A percentile compares a stretch with the other conserved stretches of the same genome.
These are phyloP conservation scores for Acanthaster planci DNA, from an alignment of 35 echinoderm and acorn worm genomes.

Conservation along the genomic window DNA sequence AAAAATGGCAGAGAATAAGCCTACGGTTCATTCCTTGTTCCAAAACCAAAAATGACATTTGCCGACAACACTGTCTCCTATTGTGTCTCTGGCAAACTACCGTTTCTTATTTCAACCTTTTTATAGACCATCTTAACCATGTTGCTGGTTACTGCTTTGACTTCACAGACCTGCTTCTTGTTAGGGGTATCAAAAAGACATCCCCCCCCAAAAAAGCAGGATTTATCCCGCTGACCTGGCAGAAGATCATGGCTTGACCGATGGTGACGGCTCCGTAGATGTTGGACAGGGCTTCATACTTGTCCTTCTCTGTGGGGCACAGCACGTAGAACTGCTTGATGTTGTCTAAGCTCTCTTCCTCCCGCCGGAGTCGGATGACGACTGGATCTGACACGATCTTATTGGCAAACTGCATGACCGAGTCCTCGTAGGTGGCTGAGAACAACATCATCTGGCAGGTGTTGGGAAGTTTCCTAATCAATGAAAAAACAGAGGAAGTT, in stretches of 20 bases:
- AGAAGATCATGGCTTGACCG: constrained; percentile 98
- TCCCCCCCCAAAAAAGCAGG: background rate
- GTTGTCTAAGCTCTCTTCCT: constrained; percentile 90
- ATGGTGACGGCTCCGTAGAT: constrained; percentile 92
- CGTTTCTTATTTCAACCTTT: too few species aligned
- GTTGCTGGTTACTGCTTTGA: too few species aligned
- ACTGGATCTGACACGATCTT: constrained; percentile 76
- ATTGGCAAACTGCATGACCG: constrained; percentile 90
- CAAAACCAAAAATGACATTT: too few species aligned
- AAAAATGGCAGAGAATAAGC: too few species aligned
- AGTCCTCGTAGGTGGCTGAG: constrained; percentile 96
- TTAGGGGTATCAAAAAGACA: too few species aligned
- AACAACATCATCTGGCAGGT: constrained; percentile 99
- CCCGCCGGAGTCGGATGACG: constrained; percentile 77
- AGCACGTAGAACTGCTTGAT: constrained; percentile 97
- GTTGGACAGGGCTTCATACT: constrained; percentile 86
- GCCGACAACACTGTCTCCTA: too few species aligned
- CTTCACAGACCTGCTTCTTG: too few species aligned
- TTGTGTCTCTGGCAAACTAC: too few species aligned
- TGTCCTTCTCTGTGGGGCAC: constrained; percentile 79
- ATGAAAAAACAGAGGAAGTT: background rate
- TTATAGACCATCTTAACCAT: too few species aligned
- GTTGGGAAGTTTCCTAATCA: constrained; percentile 61
- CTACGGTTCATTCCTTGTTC: too few species aligned
- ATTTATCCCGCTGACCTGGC: constrained; percentile 58